Conservation (phyloP, 2,113 vertebrate species). For the Sphyrna mokarran region DNA sequence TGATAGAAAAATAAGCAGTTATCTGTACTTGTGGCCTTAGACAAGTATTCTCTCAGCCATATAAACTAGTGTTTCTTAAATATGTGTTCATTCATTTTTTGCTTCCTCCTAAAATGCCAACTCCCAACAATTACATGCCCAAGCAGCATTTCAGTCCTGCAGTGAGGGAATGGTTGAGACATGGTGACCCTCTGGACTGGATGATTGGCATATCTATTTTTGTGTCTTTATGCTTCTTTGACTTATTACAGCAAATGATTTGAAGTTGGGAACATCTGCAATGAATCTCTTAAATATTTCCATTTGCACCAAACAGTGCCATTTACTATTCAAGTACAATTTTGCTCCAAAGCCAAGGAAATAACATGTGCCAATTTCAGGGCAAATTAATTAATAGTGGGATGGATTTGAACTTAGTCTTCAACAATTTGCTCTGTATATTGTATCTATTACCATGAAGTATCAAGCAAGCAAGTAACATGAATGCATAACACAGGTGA, state of each 20-base stretch:
- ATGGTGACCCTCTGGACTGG: background rate
- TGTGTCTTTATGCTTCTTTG: background rate
- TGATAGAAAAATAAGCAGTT: background rate
- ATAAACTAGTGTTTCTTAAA: background rate
- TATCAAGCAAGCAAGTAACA: background rate
- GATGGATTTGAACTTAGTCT: background rate
- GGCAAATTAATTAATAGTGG: background rate
- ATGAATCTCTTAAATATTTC: background rate
- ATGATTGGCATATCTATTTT: background rate
- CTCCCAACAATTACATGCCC: background rate
- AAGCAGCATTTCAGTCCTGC: background rate
- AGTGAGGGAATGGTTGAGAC: background rate
- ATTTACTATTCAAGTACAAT: background rate
- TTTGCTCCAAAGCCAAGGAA: background rate
- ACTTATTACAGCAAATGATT: background rate
- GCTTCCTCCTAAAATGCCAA: background rate
- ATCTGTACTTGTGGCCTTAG: background rate
- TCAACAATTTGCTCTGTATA: background rate
- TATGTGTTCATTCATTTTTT: background rate
- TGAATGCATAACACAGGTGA: background rate
- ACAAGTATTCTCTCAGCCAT: background rate
- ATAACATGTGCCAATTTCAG: background rate
- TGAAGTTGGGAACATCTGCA: background rate
- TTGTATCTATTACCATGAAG: background rate
- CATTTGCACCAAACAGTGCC: background rate